Base-by-base conservation (phyloP, 1,140 invertebrate species). In the Trigoniulus corallinus region DNA sequence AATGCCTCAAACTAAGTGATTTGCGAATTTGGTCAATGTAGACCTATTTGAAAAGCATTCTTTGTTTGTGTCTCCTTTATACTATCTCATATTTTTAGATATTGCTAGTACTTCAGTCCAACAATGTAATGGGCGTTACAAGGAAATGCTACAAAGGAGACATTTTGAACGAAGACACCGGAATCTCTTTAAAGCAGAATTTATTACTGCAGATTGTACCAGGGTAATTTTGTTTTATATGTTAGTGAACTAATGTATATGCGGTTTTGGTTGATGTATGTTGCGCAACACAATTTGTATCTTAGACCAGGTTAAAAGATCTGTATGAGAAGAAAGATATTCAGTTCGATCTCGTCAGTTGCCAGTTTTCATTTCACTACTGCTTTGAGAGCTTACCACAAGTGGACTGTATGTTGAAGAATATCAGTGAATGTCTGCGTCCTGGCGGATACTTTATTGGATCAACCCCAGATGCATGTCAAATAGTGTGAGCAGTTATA, bases 281-380 rank as follows among this genome's bases (percentile, higher is more conserved):
- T n/a, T n/a, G n/a, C n/a, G n/a, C n/a, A n/a, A n/a, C n/a, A n/a
- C n/a, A n/a, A n/a, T n/a, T n/a, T n/a, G n/a, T n/a, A n/a, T n/a
- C 15, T 15, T 34, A 24, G 42, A 24, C 42, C 18, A 12, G 21
- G 12, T 20, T 44, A 7, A 4, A 18, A 53, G 13, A 34, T 56
- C 72, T 72, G 52, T 88, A 81, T 59, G 71, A 74, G 56, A 79
- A 88, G 66, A 74, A 79, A 3, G 78, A 79, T 34, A 75, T 82
- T 15, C 72, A 78, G 58, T 75, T 98, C 61, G 87, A 98, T 67
- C 58, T 99, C 2, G 84, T 89, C 0, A 95, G 88, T 59, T 95
- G 91, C 65, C 96, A 99, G 67, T 99, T 99, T 77, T 84, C 92
- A 21, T 84, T 98, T 59, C 87, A 91, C 67, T 98, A 98, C 59